Percentiles rank a stretch among this genome's conserved stretches.
Conservation (phyloP, 2,888 invertebrate species). For the Syritta pipiens region DNA sequence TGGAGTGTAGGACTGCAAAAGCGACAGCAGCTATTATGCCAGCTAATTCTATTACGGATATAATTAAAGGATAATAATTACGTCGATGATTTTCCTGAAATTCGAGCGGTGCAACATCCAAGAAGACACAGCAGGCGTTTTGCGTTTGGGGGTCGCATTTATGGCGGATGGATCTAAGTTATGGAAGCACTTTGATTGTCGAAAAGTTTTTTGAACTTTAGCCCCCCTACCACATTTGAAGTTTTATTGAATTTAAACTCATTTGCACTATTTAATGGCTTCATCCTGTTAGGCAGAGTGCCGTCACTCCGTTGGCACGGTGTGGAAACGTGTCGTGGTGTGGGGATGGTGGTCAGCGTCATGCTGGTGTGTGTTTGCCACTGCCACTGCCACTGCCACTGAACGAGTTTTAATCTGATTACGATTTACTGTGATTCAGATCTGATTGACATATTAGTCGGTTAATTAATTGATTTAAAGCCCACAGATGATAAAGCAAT, state of each 20-base stretch:
- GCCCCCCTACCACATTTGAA: no score
- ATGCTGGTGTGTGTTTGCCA: neutral
- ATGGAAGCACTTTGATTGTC: slow-evolving; percentile 3
- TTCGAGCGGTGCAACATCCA: neutral
- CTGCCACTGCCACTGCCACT: no score
- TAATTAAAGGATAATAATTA: slow-evolving; percentile 68
- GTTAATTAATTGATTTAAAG: slow-evolving; percentile 69
- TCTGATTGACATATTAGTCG: slow-evolving; percentile 70
- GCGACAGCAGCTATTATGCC: slow-evolving; percentile 49
- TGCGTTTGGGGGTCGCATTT: no score
- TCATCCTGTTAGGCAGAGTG: slow-evolving; percentile 5
- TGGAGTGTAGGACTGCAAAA: slow-evolving; percentile 5
- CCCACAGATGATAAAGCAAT: slow-evolving; percentile 59
- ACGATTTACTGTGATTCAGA: slow-evolving; percentile 68
- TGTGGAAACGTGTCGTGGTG: neutral
- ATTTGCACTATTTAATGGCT: slow-evolving; percentile 19
- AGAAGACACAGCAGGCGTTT: neutral
- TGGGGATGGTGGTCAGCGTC: slow-evolving; percentile 1
- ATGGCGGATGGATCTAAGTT: no score
- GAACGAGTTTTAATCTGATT: slow-evolving; percentile 65
- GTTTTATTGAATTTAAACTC: slow-evolving; percentile 43
- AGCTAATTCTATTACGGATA: slow-evolving; percentile 65
- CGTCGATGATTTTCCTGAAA: slow-evolving; percentile 38
- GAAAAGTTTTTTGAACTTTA: slow-evolving; percentile 20
- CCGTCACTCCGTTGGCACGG: neutral